Base-by-base conservation (phyloP, 2,113 vertebrate genomes). In the Dasypus novemcinctus region DNA sequence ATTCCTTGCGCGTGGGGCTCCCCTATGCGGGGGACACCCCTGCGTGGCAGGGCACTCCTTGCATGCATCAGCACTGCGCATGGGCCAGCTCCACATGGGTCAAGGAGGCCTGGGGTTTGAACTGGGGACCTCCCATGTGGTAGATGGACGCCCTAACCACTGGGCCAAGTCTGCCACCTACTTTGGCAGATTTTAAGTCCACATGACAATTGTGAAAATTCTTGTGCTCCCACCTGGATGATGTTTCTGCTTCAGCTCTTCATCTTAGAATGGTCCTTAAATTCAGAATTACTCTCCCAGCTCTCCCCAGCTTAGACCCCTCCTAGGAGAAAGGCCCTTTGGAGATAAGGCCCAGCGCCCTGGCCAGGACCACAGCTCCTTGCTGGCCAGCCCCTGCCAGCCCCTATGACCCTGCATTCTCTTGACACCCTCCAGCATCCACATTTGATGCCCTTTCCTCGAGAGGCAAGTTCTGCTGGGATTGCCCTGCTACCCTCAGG, bases 161-260 rank as follows among this genome's bases (percentile, higher is more conserved):
- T n/a, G n/a, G n/a, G n/a, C n/a, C n/a, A n/a, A n/a, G n/a, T n/a
- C n/a, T n/a, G n/a, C n/a, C n/a, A n/a, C n/a, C n/a, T n/a, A 33
- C 27, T 68, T n/a, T 54, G 46, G 36, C 46, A 52, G 4, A 76
- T 29, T 92, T 76, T 81, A 46, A 91, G 85, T 10, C 3, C 54
- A 13, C 36, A 12, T 29, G 84, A 87, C 71, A 87, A 18, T 59
- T 20, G 20, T 72, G 87, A 92, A 63, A 38, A 76, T 87, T 92
- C 94, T 49, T 87, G 54, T 41, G 61, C 75, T 57, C 29, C 87
- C 4, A 3, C 57, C 68, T 10, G 6, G 69, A 46, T 27, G 20
- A 13, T 5, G 29, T 23, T 64, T 29, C 57, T 23, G 43, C 17
- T 87, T 78, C 54, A 11, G 12, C 17, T 31, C 29, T 59, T 33